Conservation (phyloP, 2,113 vertebrate species). For the Neomonachus schauinslandi region DNA sequence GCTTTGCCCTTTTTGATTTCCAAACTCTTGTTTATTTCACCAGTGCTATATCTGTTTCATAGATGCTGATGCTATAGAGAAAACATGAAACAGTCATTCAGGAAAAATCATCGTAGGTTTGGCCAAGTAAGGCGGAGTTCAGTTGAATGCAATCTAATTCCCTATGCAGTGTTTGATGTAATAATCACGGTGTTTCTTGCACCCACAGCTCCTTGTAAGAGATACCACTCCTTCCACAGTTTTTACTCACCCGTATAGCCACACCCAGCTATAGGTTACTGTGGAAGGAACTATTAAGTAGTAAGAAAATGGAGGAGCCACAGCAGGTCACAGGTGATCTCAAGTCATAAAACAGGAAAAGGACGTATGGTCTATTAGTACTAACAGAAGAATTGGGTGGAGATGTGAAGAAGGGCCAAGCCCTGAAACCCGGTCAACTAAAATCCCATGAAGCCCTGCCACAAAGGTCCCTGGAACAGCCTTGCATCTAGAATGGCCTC, state of each 20-base stretch:
- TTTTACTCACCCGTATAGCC: not conserved
- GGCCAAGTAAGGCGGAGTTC: not conserved
- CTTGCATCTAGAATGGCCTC: not conserved
- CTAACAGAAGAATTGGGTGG: not conserved
- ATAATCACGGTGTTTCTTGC: not conserved
- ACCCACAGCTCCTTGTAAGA: not conserved
- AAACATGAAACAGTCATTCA: not conserved
- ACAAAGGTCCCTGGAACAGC: not conserved
- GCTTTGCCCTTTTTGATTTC: not conserved
- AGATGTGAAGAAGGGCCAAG: not conserved
- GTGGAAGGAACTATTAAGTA: not conserved
- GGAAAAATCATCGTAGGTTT: not conserved
- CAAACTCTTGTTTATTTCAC: not conserved
- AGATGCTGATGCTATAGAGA: not conserved
- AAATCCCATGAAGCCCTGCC: not conserved
- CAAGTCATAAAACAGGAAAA: constrained; percentile 30
- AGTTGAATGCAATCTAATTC: not conserved
- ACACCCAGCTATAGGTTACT: not conserved
- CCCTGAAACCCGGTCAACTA: not conserved
- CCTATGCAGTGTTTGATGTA: not conserved
- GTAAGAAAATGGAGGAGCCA: not conserved
- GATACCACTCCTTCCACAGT: not conserved
- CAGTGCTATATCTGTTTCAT: not conserved
- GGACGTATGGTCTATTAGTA: not conserved
- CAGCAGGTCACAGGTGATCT: not conserved